phyloP scores from a whole-genome alignment of 2,113 vertebrate genomes.

The Myotis brandtii region DNA sequence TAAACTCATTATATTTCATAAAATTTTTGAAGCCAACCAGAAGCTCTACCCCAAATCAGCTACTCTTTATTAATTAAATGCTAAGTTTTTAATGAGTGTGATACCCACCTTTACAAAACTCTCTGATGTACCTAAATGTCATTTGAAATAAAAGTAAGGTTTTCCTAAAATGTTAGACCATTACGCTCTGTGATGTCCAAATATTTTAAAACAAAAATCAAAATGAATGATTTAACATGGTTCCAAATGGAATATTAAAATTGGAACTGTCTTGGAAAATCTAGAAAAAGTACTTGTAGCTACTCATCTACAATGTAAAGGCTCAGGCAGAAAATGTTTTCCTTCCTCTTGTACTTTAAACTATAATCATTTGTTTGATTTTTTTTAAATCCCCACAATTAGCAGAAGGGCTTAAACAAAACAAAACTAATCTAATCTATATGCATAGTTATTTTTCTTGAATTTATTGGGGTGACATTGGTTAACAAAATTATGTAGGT shows the following conservation, averaged over 20 bases:
- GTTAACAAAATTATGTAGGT: not conserved
- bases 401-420: not conserved
- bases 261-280: conserved; percentile 37
- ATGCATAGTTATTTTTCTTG: not conserved
- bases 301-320: not conserved
- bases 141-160: conserved; percentile 49
- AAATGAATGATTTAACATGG: conserved; percentile 22
- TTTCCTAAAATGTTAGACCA: conserved; percentile 43
- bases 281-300: not conserved
- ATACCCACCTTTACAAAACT: conserved; percentile 33
- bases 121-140: not conserved
- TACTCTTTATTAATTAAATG: conserved; percentile 44
- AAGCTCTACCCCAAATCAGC: conserved; percentile 37
- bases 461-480: not conserved
- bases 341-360: conserved; percentile 44
- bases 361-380: conserved; percentile 32
- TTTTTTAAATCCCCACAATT: not conserved
- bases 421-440: not conserved
- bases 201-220: conserved; percentile 62
- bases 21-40: conserved; percentile 42
- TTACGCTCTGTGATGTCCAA: conserved; percentile 19
- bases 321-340: conserved; percentile 18
- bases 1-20: conserved; percentile 42
- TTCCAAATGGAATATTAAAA: conserved; percentile 45
- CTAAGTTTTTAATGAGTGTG: not conserved